Percentiles rank a stretch among this genome's conserved stretches.
These are phyloP conservation scores for Macrotis lagotis DNA, from an alignment of 2,113 vertebrate species.

Conservation along the genomic window DNA sequence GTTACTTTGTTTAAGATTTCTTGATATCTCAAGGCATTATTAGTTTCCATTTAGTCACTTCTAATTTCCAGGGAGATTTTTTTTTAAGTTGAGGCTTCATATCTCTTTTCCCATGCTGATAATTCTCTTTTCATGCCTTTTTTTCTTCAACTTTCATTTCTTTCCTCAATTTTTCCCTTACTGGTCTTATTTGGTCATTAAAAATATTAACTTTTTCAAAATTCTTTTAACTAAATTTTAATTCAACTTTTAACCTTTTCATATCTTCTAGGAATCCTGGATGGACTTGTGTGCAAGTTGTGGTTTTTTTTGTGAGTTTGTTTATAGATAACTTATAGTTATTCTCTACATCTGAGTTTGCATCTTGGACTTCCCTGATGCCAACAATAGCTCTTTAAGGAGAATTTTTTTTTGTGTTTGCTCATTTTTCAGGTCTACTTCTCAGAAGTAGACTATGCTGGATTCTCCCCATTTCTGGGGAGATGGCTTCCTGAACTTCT, in stretches of 20 bases:
- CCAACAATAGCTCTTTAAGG: not conserved
- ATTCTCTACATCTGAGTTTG: not conserved
- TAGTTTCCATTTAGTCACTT: too few species aligned
- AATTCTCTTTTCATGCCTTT: too few species aligned
- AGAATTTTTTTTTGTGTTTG: not conserved
- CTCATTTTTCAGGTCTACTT: not conserved
- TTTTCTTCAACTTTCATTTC: too few species aligned
- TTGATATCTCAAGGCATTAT: too few species aligned
- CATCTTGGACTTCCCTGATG: not conserved
- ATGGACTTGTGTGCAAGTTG: not conserved
- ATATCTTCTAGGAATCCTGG: not conserved
- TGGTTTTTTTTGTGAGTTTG: too few species aligned
- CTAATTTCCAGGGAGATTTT: too few species aligned
- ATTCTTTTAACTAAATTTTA: not conserved
- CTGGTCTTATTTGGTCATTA: too few species aligned
- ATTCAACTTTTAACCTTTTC: not conserved
- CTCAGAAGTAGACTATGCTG: not conserved
- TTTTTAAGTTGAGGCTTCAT: too few species aligned
- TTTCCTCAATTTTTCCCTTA: too few species aligned
- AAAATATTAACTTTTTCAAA: not conserved
- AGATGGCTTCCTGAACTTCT: not conserved
- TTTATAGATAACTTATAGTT: not conserved
- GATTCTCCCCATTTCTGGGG: not conserved
- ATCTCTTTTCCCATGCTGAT: too few species aligned
- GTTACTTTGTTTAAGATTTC: too few species aligned